These are phyloP conservation scores for Paratrypauchen microcephalus DNA, from an alignment of 2,797 vertebrate genomes.

Conservation along the genomic window DNA sequence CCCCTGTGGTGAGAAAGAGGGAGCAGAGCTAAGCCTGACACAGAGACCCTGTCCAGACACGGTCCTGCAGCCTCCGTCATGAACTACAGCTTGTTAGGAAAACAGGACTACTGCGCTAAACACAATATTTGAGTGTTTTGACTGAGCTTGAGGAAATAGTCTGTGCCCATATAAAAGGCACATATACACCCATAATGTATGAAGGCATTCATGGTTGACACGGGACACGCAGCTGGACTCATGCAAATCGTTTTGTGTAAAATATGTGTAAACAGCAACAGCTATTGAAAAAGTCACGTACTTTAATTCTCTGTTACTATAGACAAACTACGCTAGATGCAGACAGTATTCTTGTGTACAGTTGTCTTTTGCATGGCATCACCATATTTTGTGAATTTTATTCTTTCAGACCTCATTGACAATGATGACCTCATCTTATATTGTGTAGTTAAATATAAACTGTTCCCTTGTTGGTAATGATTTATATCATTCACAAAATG, in stretches of 20 bases:
- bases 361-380: background rate
- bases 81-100: slow-evolving; percentile 75
- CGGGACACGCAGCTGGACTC: slow-evolving; percentile 30
- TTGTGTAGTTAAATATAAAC: too few relatives aligned
- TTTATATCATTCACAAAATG: too few relatives aligned
- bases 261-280: slow-evolving; percentile 3
- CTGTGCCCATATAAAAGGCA: slow-evolving; percentile 67
- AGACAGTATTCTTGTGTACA: background rate
- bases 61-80: slow-evolving; percentile 62
- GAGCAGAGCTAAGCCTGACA: slow-evolving; percentile 67
- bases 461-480: too few relatives aligned
- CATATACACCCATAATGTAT: slow-evolving; percentile 57
- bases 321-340: background rate
- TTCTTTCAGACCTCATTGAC: too few relatives aligned
- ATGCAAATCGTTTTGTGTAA: slow-evolving; percentile 9
- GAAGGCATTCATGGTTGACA: slow-evolving; percentile 60
- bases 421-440: too few relatives aligned
- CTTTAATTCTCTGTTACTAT: background rate
- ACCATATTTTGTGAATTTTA: too few relatives aligned
- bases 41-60: slow-evolving; percentile 77
- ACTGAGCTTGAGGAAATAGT: slow-evolving; percentile 77
- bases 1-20: slow-evolving; percentile 58
- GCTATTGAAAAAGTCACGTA: background rate
- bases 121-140: slow-evolving; percentile 80
- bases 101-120: slow-evolving; percentile 75